These are phyloP conservation scores for Glaucidium brasilianum DNA, from an alignment of 2,113 vertebrate species.

Conservation along the genomic window DNA sequence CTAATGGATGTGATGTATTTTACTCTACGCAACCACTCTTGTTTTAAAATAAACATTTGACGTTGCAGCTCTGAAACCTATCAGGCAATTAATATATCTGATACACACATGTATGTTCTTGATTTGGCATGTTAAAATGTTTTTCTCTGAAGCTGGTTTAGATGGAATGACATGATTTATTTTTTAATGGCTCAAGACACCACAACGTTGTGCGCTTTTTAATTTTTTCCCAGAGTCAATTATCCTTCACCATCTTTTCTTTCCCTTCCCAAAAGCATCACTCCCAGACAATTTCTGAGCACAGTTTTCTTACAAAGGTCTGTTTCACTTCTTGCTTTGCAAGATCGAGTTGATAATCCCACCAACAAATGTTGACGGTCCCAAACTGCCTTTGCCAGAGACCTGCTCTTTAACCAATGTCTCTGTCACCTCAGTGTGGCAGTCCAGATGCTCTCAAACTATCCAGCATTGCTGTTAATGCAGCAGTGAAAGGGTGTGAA, in stretches of 20 bases:
- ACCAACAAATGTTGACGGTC: fast-evolving
- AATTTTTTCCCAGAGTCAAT: background rate
- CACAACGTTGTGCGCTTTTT: background rate
- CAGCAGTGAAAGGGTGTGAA: background rate
- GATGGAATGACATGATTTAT: background rate
- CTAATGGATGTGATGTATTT: background rate
- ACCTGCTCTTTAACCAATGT: background rate
- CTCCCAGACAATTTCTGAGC: background rate
- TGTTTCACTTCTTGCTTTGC: background rate
- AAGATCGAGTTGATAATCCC: background rate
- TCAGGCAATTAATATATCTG: background rate
- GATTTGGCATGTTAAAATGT: background rate
- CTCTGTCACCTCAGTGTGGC: background rate
- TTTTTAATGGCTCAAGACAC: background rate
- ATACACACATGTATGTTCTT: background rate
- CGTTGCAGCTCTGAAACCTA: background rate
- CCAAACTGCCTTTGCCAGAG: background rate
- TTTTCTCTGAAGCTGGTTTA: background rate
- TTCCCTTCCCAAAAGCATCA: background rate
- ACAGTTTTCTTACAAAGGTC: background rate
- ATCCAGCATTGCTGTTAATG: background rate
- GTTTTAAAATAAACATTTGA: constrained; percentile 19
- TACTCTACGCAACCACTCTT: background rate
- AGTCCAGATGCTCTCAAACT: background rate
- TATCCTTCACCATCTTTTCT: background rate